A percentile compares a stretch with the other conserved stretches of the same genome.
Evolutionary conservation across 2,113 vertebrate genomes (phyloP).

Genomic region (Brachionichthys hirsutus): DNA sequence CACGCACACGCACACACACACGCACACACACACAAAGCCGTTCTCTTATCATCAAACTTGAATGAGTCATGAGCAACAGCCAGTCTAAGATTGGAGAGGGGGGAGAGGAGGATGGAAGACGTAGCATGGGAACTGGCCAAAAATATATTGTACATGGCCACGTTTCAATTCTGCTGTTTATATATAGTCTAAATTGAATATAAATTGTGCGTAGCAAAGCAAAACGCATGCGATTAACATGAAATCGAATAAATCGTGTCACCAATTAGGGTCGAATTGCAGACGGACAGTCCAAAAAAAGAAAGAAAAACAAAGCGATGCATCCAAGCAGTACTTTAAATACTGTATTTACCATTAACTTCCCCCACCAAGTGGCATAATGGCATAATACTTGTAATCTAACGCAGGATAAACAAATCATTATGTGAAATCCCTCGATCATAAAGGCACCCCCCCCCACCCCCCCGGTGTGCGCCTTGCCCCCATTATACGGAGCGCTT

Average conservation of each 20-base stretch:
- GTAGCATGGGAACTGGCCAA: conserved; percentile 5
- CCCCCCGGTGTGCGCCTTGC: conserved; percentile 35
- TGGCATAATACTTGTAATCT: too few species aligned
- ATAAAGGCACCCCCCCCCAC: conserved; percentile 49
- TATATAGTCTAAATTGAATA: background rate
- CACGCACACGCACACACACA: conserved; percentile 4
- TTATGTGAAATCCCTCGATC: conserved; percentile 20
- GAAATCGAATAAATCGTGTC: too few species aligned
- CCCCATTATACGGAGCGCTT: conserved; percentile 6
- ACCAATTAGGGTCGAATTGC: too few species aligned
- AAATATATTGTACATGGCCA: background rate
- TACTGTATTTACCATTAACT: too few species aligned
- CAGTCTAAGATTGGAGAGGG: conserved; percentile 21
- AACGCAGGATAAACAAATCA: background rate
- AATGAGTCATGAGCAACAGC: conserved; percentile 47
- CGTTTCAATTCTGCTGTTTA: background rate
- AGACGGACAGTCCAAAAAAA: too few species aligned
- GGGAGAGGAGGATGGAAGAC: background rate
- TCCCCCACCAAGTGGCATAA: too few species aligned
- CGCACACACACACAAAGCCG: conserved; percentile 1
- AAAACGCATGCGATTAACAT: background rate
- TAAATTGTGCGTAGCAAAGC: background rate
- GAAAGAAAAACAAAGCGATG: too few species aligned
- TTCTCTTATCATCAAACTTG: conserved; percentile 30
- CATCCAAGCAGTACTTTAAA: too few species aligned